Base-by-base conservation (phyloP, 23 tunicate species). In the Phallusia fumigata region DNA sequence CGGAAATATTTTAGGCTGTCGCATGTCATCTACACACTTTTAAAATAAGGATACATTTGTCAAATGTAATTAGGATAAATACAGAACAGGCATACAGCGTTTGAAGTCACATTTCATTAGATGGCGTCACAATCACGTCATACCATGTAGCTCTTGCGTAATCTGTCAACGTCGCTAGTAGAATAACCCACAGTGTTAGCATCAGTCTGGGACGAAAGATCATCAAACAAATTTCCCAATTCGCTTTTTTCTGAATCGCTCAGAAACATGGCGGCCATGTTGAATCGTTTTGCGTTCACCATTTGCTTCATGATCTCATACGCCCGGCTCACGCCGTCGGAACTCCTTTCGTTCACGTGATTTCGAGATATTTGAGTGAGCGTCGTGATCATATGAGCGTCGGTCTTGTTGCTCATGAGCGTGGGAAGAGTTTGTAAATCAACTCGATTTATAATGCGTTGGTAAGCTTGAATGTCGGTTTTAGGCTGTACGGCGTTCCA, bases 251-350 rank as follows among this genome's bases (percentile, higher is more conserved):
- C 97, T 21, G 45, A 5, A 33, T 84, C 51, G 0, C 83, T 78
- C 5, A 92, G 88, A 65, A 92, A 92, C 97, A 92, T 92, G 30
- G 91, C 88, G 18, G 91, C 91, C 88, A 92, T 87, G 31, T 83
- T 40, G 64, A 92, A 92, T 22, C 97, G 72, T n/a, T 84, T 65
- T 49, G 93, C 89, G 80, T 81, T 84, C 1, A 89, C 64, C 32
- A 93, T 74, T 28, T 84, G 35, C 19, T 19, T 5, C 44, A 93
- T 32, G 33, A 93, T 73, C 19, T 81, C 82, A 45, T 75, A 93
- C 8, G 93, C 93, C 22, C 86, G 89, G 30, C 50, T 80, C 18
- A 32, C 53, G 22, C 81, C 86, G 15, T 77, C 52, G 0, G 65
- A 76, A 30, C 31, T 50, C 6, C 76, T 72, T 15, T 44, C 58